A percentile compares a stretch with the other conserved stretches of the same genome.
phyloP scores from a whole-genome alignment of 2,113 vertebrate genomes.

The Dasyurus viverrinus region DNA sequence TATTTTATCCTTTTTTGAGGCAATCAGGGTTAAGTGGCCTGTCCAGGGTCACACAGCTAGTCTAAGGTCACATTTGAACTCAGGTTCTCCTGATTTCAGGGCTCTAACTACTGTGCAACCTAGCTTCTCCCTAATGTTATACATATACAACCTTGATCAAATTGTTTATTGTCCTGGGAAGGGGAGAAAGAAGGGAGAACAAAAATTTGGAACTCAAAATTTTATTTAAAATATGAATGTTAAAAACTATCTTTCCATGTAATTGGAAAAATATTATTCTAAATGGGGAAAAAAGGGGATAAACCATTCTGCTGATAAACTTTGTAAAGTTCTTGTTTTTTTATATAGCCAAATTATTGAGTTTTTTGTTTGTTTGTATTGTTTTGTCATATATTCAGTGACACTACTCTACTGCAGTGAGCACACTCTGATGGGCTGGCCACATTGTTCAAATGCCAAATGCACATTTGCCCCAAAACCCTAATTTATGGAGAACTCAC shows the following conservation, averaged over 20 bases:
- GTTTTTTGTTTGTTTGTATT: too few relatives aligned
- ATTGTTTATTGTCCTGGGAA: neutral
- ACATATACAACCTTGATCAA: neutral
- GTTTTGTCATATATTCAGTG: too few relatives aligned
- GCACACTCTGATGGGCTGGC: neutral
- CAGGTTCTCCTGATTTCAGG: neutral
- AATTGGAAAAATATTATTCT: neutral
- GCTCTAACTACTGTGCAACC: neutral
- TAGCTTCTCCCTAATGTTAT: neutral
- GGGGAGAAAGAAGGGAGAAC: neutral
- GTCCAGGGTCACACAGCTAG: neutral
- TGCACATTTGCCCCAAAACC: neutral
- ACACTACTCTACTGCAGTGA: neutral
- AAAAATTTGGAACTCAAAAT: neutral
- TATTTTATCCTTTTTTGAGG: neutral
- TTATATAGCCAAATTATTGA: neutral
- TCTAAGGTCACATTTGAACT: neutral
- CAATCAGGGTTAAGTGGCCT: neutral
- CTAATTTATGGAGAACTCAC: neutral
- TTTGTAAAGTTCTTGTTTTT: neutral
- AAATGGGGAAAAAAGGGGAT: neutral
- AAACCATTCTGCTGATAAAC: neutral
- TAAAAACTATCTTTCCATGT: neutral
- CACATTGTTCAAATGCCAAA: neutral
- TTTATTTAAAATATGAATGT: neutral